Evolutionary conservation across 2,888 invertebrate genomes (phyloP).

Genomic region (Hemicrepidius hirtus): DNA sequence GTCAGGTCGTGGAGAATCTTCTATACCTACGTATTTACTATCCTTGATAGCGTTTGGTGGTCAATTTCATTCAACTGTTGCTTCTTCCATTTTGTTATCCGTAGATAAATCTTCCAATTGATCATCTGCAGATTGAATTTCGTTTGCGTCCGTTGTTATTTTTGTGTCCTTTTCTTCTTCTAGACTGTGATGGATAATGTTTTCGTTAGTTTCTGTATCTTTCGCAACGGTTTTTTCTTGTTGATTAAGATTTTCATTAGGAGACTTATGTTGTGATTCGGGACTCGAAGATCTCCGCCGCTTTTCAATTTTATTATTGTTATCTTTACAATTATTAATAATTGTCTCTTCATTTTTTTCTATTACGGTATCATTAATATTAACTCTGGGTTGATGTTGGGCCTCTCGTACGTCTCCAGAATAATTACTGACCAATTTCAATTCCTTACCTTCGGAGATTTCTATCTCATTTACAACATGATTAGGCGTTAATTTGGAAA

Average conservation of each 20-base stretch:
- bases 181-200: not conserved
- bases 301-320: conserved; percentile 62
- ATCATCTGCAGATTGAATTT: not conserved
- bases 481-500: not conserved
- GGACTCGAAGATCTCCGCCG: conserved; percentile 65
- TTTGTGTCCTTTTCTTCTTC: conserved; percentile 18
- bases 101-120: not conserved
- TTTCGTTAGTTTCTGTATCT: not conserved
- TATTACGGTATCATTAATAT: conserved; percentile 69
- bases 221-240: not conserved
- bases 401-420: conserved; percentile 59
- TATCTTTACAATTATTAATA: conserved; percentile 67
- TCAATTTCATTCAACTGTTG: not conserved
- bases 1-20: not conserved
- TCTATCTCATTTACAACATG: conserved; percentile 10
- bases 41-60: too few species aligned
- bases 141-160: not conserved
- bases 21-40: too few species aligned
- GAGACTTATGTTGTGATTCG: conserved; percentile 61
- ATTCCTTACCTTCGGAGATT: conserved; percentile 2
- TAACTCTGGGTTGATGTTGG: conserved; percentile 66
- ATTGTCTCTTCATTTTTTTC: conserved; percentile 70
- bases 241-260: conserved; percentile 48
- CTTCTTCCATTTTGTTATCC: not conserved
- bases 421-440: not conserved